These are phyloP conservation scores for Melanotaenia nigrans DNA, from an alignment of 2,797 vertebrate genomes.

Conservation along the genomic window DNA sequence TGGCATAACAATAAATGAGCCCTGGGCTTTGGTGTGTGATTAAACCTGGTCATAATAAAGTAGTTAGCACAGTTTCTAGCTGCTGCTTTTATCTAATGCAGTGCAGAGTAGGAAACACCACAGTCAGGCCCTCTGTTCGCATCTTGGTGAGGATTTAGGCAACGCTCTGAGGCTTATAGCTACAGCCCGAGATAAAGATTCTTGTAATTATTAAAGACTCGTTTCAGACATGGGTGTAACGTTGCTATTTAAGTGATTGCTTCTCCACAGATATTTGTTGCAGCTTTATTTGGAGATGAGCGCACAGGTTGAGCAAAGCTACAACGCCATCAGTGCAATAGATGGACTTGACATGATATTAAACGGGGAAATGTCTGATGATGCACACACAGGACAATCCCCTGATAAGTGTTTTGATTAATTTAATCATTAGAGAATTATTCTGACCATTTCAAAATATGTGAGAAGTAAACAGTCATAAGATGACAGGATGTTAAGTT, in stretches of 20 bases:
- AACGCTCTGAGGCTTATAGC: constrained; percentile 28
- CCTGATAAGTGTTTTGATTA: neutral
- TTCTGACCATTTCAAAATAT: neutral
- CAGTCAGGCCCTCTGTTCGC: constrained; percentile 18
- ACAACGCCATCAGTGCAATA: neutral
- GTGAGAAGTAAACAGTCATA: neutral
- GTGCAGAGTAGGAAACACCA: constrained; percentile 38
- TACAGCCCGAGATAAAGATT: constrained; percentile 36
- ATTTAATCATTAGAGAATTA: neutral
- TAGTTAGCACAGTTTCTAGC: constrained; percentile 32
- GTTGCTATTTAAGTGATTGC: neutral
- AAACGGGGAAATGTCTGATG: neutral
- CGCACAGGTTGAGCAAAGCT: neutral
- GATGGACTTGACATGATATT: neutral
- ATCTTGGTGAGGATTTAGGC: constrained; percentile 32
- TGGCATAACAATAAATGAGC: constrained; percentile 30
- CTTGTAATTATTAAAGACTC: constrained; percentile 21
- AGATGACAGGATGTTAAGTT: neutral
- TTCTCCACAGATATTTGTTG: constrained; percentile 4
- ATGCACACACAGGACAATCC: neutral
- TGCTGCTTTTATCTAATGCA: constrained; percentile 24
- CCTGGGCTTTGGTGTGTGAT: constrained; percentile 15
- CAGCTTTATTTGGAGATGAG: constrained; percentile 7
- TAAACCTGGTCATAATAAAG: constrained; percentile 31
- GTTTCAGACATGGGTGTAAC: constrained; percentile 33